These are phyloP conservation scores for Vimba vimba DNA, from an alignment of 2,113 vertebrate species.

Conservation along the genomic window DNA sequence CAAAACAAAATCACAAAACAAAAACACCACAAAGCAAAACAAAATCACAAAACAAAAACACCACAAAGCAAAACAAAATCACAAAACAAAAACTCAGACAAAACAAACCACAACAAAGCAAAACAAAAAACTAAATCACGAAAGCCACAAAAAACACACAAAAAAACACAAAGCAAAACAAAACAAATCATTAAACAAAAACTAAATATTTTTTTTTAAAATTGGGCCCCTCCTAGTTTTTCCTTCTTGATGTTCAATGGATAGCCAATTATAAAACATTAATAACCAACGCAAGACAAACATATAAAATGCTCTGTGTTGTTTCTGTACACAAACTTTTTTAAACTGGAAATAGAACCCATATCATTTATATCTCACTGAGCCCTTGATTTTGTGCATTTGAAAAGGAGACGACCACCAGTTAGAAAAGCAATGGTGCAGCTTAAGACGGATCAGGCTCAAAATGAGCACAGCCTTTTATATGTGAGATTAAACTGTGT, in stretches of 20 bases:
- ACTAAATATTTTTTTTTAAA: too few relatives aligned
- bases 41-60: too few relatives aligned
- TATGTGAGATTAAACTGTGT: conserved; percentile 45
- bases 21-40: too few relatives aligned
- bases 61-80: too few relatives aligned
- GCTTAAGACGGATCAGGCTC: conserved; percentile 22
- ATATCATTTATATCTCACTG: conserved; percentile 1
- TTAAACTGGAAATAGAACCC: background rate
- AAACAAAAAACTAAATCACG: too few relatives aligned
- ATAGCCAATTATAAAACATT: background rate
- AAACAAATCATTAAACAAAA: too few relatives aligned
- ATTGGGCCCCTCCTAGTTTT: background rate
- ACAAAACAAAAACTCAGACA: too few relatives aligned
- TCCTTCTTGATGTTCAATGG: too few relatives aligned
- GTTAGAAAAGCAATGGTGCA: conserved; percentile 26
- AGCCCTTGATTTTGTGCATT: conserved; percentile 14
- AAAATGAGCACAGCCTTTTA: conserved; percentile 52
- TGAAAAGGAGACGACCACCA: conserved; percentile 16
- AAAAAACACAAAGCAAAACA: too few relatives aligned
- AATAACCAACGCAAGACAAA: background rate
- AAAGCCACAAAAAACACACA: too few relatives aligned
- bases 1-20: too few relatives aligned
- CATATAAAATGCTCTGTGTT: background rate
- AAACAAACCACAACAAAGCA: too few relatives aligned
- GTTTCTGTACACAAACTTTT: background rate